Evolutionary conservation across 2,113 vertebrate genomes (phyloP).

Genomic region (Progne subis): DNA sequence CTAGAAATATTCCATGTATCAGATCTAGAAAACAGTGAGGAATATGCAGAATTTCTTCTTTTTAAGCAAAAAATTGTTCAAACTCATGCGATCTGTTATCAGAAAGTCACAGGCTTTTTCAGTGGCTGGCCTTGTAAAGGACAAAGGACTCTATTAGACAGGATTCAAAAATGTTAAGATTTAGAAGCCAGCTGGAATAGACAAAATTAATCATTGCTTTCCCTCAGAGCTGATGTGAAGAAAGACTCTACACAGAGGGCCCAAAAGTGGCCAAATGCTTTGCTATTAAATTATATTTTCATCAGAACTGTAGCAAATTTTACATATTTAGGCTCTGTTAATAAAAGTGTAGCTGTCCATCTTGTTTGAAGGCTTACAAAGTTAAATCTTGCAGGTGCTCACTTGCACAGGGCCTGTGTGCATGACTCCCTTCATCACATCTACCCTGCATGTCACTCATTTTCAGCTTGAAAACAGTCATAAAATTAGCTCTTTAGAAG

Average conservation of each 20-base stretch:
- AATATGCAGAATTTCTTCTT: not conserved
- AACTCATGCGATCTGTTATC: rapidly evolving
- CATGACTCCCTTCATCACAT: not conserved
- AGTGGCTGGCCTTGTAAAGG: not conserved
- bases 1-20: rapidly evolving
- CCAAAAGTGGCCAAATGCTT: not conserved
- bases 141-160: not conserved
- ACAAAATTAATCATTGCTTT: not conserved
- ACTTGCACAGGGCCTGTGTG: not conserved
- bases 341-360: not conserved
- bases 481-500: not conserved
- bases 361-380: not conserved
- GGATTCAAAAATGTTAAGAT: not conserved
- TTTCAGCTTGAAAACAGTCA: not conserved
- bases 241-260: rapidly evolving
- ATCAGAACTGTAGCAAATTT: not conserved
- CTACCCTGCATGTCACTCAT: not conserved
- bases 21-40: not conserved
- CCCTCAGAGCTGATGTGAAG: not conserved
- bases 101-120: not conserved
- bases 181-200: not conserved
- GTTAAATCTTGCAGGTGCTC: not conserved
- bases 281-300: not conserved
- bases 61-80: not conserved
- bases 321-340: not conserved